Evolutionary conservation across 2,113 vertebrate genomes (phyloP).

Genomic region (Oncorhynchus mykiss): DNA sequence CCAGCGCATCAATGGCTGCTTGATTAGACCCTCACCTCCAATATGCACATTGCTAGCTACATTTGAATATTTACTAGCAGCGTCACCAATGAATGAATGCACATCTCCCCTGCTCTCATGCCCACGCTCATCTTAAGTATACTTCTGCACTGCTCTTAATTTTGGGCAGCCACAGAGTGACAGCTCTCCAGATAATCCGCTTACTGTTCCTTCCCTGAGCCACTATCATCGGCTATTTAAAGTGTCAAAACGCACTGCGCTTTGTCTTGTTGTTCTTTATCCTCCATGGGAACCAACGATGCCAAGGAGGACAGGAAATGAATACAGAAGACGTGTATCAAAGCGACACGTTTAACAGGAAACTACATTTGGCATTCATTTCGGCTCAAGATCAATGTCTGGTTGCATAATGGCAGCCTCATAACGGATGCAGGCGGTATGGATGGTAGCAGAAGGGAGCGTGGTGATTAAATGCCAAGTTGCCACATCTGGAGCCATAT

Average conservation of each 20-base stretch:
- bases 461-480: conserved; percentile 20
- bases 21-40: conserved; percentile 97
- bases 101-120: conserved; percentile 84
- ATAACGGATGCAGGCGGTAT: conserved; percentile 14
- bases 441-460: conserved; percentile 21
- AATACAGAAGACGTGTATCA: conserved; percentile 73
- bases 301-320: conserved; percentile 74
- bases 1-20: conserved; percentile 88
- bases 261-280: conserved; percentile 52
- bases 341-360: conserved; percentile 71
- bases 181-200: conserved; percentile 92
- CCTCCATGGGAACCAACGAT: conserved; percentile 64
- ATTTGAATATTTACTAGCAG: conserved; percentile 96
- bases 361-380: conserved; percentile 64
- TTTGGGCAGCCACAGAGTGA: conserved; percentile 84
- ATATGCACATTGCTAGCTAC: conserved; percentile 64
- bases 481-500: no score
- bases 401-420: conserved; percentile 49
- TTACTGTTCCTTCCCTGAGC: conserved; percentile 83
- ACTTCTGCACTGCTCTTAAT: conserved; percentile 81
- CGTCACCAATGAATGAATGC: conserved; percentile 69
- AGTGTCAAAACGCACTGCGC: conserved; percentile 70
- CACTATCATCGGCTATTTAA: conserved; percentile 82
- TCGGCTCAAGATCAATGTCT: conserved; percentile 47
- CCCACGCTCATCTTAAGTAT: conserved; percentile 83